Base-by-base conservation (phyloP, 2,888 invertebrate species). In the Pseudococcus longispinus region DNA sequence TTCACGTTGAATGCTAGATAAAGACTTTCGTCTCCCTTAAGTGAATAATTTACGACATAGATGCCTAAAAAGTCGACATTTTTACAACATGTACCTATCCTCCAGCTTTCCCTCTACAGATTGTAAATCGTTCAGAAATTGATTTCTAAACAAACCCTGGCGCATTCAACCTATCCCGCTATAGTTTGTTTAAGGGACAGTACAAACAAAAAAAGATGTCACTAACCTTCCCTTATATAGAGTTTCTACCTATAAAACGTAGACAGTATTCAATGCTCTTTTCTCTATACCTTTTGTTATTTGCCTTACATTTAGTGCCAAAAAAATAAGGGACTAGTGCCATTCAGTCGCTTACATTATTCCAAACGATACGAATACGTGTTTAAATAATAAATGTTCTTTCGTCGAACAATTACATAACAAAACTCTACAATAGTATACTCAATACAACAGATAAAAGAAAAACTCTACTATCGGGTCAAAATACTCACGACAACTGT, bases 401-500 rank as follows among this genome's bases (percentile, higher is more conserved):
- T 60, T 60, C 11, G 60, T 23, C 8, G 13, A 60, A 60, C 60
- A 60, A 60, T 60, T 60, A 60, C 60, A 60, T 60, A 60, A 60
- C 60, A 23, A 60, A 60, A 60, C 8, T 60, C 8, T 23, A 11
- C 9, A 51, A 3, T 2, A 51, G n/a, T 55, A 20, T 8, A 55
- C 55, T 51, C 15, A 15, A 60, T 11, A 23, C 0, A 6, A n/a
- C 46, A 55, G n/a, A 60, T 60, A 23, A 70, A 70, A 70, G 15
- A 70, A 70, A 70, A 70, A 1, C 29, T 32, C 26, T 5, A 26
- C 29, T 29, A 70, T 15, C 70, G 8, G 70, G 70, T 70, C 70
- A 70, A 29, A 70, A 70, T 70, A 70, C 70, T 70, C 70, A 70
- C 70, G 70, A 70, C 70, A 20, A 70, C 70, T 26, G 70, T 32